Percentiles rank a stretch among this genome's conserved stretches.
These are phyloP conservation scores for Galaxea fascicularis DNA, from an alignment of 92 coral and sea anemone species.

Conservation along the genomic window DNA sequence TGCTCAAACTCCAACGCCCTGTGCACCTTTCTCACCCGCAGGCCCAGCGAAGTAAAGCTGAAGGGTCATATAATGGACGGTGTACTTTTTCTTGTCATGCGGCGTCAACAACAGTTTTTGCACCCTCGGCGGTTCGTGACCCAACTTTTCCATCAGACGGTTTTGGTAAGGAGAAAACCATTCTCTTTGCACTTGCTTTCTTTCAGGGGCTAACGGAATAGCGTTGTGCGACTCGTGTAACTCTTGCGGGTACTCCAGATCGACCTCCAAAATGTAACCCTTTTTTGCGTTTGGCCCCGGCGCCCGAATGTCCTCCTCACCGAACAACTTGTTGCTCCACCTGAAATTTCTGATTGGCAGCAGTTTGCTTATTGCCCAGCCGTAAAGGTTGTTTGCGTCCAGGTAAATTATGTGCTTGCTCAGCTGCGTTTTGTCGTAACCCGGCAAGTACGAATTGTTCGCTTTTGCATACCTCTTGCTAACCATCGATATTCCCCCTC, in stretches of 20 bases:
- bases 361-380: neutral
- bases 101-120: too few species aligned
- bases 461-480: slow-evolving; percentile 44
- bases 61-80: slow-evolving; percentile 22
- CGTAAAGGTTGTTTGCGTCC: neutral
- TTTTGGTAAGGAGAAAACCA: slow-evolving; percentile 14
- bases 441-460: neutral
- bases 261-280: too few species aligned
- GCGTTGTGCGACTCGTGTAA: neutral
- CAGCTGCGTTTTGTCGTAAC: neutral
- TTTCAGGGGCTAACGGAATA: too few species aligned
- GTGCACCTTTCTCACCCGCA: slow-evolving; percentile 27
- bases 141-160: too few species aligned
- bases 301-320: too few species aligned
- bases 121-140: too few species aligned
- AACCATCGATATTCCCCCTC: slow-evolving; percentile 64
- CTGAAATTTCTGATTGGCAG: neutral
- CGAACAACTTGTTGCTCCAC: neutral
- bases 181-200: too few species aligned
- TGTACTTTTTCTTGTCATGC: slow-evolving; percentile 29
- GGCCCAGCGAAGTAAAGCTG: slow-evolving; percentile 23
- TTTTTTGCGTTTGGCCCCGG: too few species aligned
- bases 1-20: too few species aligned
- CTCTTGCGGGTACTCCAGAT: neutral
- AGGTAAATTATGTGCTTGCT: neutral